phyloP scores from a whole-genome alignment of 2,888 invertebrate species.

The Meta bourneti region DNA sequence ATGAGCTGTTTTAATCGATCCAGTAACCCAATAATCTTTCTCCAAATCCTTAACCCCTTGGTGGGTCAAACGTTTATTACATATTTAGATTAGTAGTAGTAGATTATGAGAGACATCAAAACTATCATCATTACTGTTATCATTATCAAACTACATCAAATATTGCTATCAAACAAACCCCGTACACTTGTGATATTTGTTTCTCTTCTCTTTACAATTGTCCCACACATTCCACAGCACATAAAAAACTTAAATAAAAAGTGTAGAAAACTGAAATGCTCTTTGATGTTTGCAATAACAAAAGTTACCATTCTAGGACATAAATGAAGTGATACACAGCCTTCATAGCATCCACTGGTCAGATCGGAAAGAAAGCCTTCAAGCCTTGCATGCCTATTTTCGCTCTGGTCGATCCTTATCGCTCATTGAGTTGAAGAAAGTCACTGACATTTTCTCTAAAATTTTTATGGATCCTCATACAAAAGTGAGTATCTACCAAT shows the following conservation, averaged over 20 bases:
- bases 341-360: slow-evolving; percentile 96
- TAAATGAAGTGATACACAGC: slow-evolving; percentile 91
- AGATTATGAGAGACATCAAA: too few species aligned
- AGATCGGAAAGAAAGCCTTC: slow-evolving; percentile 95
- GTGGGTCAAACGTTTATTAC: too few species aligned
- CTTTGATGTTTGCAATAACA: neutral
- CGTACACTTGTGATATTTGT: too few species aligned
- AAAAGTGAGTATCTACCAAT: slow-evolving; percentile 83
- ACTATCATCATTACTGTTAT: too few species aligned
- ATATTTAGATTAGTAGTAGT: too few species aligned
- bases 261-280: neutral
- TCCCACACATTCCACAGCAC: neutral
- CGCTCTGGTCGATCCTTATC: slow-evolving; percentile 84
- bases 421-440: slow-evolving; percentile 87
- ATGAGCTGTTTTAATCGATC: too few species aligned
- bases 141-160: too few species aligned
- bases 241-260: neutral
- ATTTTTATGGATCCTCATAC: slow-evolving; percentile 99
- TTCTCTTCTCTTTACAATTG: too few species aligned
- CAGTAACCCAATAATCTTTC: too few species aligned
- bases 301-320: slow-evolving; percentile 84
- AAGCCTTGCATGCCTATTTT: slow-evolving; percentile 80
- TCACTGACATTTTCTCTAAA: slow-evolving; percentile 95
- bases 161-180: too few species aligned
- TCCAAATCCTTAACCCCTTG: too few species aligned